Evolutionary conservation across 2,888 invertebrate genomes (phyloP), one percentile per base, ranked within the genome.

Genomic region (Scaptodrosophila latifasciaeformis): DNA sequence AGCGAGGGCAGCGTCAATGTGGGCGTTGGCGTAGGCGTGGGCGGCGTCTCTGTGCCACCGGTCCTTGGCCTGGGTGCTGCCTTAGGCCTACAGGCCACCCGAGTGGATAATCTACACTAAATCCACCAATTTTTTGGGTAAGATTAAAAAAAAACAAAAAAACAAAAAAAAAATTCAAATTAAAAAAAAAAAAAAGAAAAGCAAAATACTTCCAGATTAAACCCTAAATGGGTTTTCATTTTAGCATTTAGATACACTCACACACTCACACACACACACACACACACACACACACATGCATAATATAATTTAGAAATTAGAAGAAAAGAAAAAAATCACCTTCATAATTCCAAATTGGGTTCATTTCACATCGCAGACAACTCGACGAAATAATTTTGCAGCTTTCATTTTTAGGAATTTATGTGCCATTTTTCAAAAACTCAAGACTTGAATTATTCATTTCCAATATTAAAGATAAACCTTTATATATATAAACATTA

Each of bases 1-100:
- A 88, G 88, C 78, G 88, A 88, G 51, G 79, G 78, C n/a, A 70
- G 60, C 9, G 48, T 62, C 0, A 52, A 51, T 9, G 77, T 29
- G 13, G 50, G 44, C 2, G 27, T 54, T 13, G 55, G 47, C 1
- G 56, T 60, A 0, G 60, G 61, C 15, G 62, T 48, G 1, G 56
- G 59, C 3, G 64, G 70, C 2, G 65, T 66, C 3, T 58, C 68
- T 15, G 65, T 79, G 15, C 61, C 68, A 2, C 54, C 65, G 2
- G 76, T 63, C 30, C 52, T 72, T 24, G 57, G 54, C 31, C 42
- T 81, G 5, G 66, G 70, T 34, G 58, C 63, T 6, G 53, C 79
- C 4, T 59, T 81, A 9, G 79, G 69, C 2, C 29, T 75, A 31
- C 75, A 71, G n/a, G 52, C 81, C 6, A 51, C 52, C 24, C 48